phyloP scores from a whole-genome alignment of 2,797 vertebrate species.

The Mustela erminea region DNA sequence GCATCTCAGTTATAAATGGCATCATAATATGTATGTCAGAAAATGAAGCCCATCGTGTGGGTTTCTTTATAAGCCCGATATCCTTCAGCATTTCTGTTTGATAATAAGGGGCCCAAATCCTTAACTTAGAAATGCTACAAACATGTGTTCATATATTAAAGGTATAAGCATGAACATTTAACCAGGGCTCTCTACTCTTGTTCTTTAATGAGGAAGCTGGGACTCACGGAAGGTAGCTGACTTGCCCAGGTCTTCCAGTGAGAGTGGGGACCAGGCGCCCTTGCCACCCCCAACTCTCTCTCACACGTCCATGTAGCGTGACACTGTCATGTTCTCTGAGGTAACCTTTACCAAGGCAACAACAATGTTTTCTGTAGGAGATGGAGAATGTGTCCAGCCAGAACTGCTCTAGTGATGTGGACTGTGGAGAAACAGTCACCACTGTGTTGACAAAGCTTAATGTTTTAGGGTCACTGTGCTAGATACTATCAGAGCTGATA shows the following conservation, averaged over 20 bases:
- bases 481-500: background rate
- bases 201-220: background rate
- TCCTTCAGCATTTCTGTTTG: background rate
- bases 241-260: rapidly evolving
- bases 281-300: too few species aligned
- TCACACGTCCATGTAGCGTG: rapidly evolving
- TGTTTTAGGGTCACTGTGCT: background rate
- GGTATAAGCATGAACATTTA: background rate
- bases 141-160: background rate
- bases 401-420: rapidly evolving
- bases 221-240: background rate
- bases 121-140: background rate
- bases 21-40: background rate
- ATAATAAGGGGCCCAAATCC: background rate
- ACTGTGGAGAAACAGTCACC: too few species aligned
- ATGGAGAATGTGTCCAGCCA: rapidly evolving
- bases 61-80: background rate
- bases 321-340: background rate
- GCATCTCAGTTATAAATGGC: background rate
- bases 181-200: background rate
- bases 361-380: background rate
- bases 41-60: background rate
- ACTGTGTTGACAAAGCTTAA: background rate
- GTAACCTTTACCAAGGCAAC: background rate
- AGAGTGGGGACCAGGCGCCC: background rate